Evolutionary conservation across 2,888 invertebrate species (phyloP), one percentile per base, ranked within the genome.

Genomic region (Polydrusus pterygomalis): DNA sequence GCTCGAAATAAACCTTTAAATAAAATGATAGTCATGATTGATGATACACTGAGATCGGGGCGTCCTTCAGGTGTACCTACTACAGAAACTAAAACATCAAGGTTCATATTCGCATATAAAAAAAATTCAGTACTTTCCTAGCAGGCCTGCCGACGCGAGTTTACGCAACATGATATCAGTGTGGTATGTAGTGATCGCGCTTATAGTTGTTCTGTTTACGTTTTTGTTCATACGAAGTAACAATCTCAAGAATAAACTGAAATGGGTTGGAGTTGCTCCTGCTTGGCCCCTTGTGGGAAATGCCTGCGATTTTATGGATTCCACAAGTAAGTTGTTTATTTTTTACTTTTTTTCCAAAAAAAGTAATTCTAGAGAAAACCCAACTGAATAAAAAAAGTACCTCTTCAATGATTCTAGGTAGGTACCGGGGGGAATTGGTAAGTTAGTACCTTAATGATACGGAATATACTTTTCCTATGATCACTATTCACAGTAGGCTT

Each of bases 111-210:
- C 8, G 47, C 17, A 47, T n/a, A n/a, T n/a, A 47, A 63, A 78
- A 47, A 63, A 78, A 88, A 81, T 88, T 87, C 56, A 34, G 30
- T 58, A 34, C 34, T 34, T 58, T 58, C 56, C n/a, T n/a, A 15
- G n/a, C 34, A 34, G 15, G 34, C 34, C 15, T 3, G 34, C 34
- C 34, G 56, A n/a, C 56, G n/a, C 15, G 30, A 15, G n/a, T n/a
- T 58, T 58, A 58, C 56, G 30, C 56, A 58, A 34, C 1, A 58
- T 58, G 56, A 11, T 20, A 58, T 34, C 56, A 15, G 9, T 58
- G 56, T 58, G 10, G n/a, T 9, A 58, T 34, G 9, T 30, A 15
- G 34, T 58, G 8, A 17, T 58, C 10, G 56, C 56, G 15, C 15
- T 58, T 15, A 13, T 58, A 2, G 56, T 58, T 58, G 34, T 58